Evolutionary conservation across 2,888 invertebrate species (phyloP), one percentile per base, ranked within the genome.

Genomic region (Temnothorax ravouxi): DNA sequence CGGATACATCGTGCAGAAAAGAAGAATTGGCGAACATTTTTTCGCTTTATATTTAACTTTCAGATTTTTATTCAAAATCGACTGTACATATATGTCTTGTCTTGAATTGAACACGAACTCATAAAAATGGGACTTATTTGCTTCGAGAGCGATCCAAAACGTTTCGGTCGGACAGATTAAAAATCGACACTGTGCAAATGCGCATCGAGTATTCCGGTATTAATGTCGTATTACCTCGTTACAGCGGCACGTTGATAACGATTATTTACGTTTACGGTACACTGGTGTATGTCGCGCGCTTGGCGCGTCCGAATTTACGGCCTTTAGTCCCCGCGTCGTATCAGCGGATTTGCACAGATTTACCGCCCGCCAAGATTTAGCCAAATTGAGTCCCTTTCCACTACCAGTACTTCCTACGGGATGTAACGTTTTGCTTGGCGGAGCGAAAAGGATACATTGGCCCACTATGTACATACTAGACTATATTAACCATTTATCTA

Each of bases 301-400:
- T 38, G 75, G 62, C 64, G 50, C 76, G 52, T 15, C 47, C 47
- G 59, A 80, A 80, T 80, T 80, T 80, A 80, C 79, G 72, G 79
- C 79, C 72, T 80, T 80, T 80, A 71, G 79, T 71, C 44, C 71
- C 59, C 44, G 52, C 52, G 71, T 79, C 72, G 79, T 80, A 80
- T 80, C 79, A 71, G 47, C 71, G 79, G 79, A 80, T 80, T 80
- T 80, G 79, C 79, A 80, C 71, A 80, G 79, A 80, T 80, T 80
- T 80, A 80, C 72, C 79, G 79, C 72, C 71, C 79, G 59, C 79
- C 79, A 80, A 80, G 79, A 80, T 80, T 80, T 80, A 80, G 79
- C 79, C 71, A 80, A 80, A 80, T 80, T 80, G 71, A 80, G 79
- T 80, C 79, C 69, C 79, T 71, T 79, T 56, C 79, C 71, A 47